A percentile compares a stretch with the other conserved stretches of the same genome.
Evolutionary conservation across 1,140 invertebrate genomes (phyloP).

Genomic region (Cherax destructor): DNA sequence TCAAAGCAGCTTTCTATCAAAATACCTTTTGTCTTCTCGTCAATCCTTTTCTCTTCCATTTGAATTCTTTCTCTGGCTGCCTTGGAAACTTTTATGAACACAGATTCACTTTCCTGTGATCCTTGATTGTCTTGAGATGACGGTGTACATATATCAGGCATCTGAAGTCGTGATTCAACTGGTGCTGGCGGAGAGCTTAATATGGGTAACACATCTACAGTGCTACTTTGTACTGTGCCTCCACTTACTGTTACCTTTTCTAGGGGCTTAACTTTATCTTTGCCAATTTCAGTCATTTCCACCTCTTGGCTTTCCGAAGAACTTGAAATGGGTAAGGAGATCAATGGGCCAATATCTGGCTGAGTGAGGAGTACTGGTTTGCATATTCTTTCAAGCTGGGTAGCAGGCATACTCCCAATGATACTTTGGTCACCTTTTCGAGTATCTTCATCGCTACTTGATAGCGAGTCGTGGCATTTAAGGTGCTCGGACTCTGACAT

Average conservation of each 20-base stretch:
- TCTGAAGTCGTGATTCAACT: constrained; percentile 20
- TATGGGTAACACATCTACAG: not conserved
- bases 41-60: constrained; percentile 2
- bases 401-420: constrained; percentile 43
- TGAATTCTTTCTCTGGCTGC: constrained; percentile 30
- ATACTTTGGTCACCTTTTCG: not conserved
- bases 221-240: not conserved
- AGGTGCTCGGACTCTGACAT: constrained; percentile 30
- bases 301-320: constrained; percentile 15
- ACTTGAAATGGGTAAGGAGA: constrained; percentile 33
- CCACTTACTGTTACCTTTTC: not conserved
- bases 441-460: constrained; percentile 4
- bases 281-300: not conserved
- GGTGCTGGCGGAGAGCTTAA: not conserved
- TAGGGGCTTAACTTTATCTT: not conserved
- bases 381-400: constrained; percentile 54
- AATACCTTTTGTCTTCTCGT: constrained; percentile 9
- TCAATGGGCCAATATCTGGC: constrained; percentile 55
- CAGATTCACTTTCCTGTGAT: constrained; percentile 44
- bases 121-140: constrained; percentile 34
- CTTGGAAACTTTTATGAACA: constrained; percentile 49
- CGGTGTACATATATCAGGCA: constrained; percentile 53
- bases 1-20: not conserved
- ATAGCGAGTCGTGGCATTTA: not conserved
- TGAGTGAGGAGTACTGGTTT: constrained; percentile 42